Conservation (phyloP, 2,888 invertebrate species). For the Conchocele bisecta region DNA sequence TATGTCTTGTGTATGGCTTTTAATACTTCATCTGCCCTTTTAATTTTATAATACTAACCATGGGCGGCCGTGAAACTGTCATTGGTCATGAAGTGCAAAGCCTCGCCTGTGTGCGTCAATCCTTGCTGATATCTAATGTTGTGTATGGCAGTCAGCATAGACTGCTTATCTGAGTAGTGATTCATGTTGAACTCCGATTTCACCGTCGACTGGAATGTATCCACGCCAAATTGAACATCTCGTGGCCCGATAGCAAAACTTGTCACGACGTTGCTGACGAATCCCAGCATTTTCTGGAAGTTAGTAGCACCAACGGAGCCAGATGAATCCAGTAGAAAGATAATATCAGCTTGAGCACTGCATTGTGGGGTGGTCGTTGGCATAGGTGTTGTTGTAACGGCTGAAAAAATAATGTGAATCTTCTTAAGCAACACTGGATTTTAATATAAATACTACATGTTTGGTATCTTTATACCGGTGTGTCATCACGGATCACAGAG, state of each 20-base stretch:
- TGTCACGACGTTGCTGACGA: slow-evolving; percentile 65
- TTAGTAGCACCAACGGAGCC: slow-evolving; percentile 69
- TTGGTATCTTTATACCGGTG: too few relatives aligned
- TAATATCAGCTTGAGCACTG: slow-evolving; percentile 72
- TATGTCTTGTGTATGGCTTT: too few relatives aligned
- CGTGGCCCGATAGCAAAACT: slow-evolving; percentile 67
- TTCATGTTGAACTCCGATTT: slow-evolving; percentile 70
- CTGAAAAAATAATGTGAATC: too few relatives aligned
- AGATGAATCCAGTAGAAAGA: slow-evolving; percentile 73
- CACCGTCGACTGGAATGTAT: slow-evolving; percentile 65
- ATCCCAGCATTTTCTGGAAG: slow-evolving; percentile 69
- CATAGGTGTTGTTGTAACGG: too few relatives aligned
- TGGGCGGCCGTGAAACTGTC: slow-evolving; percentile 66
- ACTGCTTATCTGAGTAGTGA: slow-evolving; percentile 45
- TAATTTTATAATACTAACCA: slow-evolving; percentile 44
- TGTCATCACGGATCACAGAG: too few relatives aligned
- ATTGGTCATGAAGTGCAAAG: slow-evolving; percentile 58
- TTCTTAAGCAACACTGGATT: too few relatives aligned
- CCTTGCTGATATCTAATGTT: slow-evolving; percentile 61
- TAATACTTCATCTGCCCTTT: too few relatives aligned
- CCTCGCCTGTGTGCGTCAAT: slow-evolving; percentile 68
- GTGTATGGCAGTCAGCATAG: slow-evolving; percentile 56
- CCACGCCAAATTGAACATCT: slow-evolving; percentile 67
- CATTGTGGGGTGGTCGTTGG: too few relatives aligned
- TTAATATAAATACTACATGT: too few relatives aligned